Percentiles rank a stretch among this genome's conserved stretches.
Evolutionary conservation across 2,888 invertebrate genomes (phyloP).

Genomic region (Podotricha telesiphe): DNA sequence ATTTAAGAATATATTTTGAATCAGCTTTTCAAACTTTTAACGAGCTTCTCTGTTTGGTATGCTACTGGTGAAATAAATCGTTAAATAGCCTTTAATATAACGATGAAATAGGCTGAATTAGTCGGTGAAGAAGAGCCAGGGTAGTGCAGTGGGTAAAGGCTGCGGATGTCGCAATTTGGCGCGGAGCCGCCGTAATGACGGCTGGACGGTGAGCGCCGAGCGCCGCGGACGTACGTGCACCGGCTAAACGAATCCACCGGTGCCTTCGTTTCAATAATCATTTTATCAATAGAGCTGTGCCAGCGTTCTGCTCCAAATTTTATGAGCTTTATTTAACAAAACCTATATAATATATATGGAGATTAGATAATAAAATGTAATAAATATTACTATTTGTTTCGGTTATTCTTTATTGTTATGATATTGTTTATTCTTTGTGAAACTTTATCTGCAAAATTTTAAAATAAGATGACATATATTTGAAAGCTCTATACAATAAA

Average conservation of each 20-base stretch:
- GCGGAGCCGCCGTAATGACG: conserved; percentile 68
- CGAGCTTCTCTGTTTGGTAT: neutral
- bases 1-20: neutral
- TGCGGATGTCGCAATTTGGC: conserved; percentile 78
- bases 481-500: neutral
- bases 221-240: conserved; percentile 65
- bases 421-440: no score
- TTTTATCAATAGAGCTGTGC: conserved; percentile 45
- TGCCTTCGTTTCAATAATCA: conserved; percentile 49
- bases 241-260: conserved; percentile 55
- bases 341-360: neutral
- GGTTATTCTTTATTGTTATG: neutral
- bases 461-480: neutral
- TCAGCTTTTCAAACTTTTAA: neutral
- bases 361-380: neutral
- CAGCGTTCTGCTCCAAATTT: conserved; percentile 30
- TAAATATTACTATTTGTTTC: neutral
- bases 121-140: conserved; percentile 43
- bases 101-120: conserved; percentile 45
- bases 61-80: conserved; percentile 15
- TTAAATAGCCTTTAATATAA: conserved; percentile 38
- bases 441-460: neutral
- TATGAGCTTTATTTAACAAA: conserved; percentile 18
- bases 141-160: conserved; percentile 48
- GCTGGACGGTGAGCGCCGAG: conserved; percentile 46